Evolutionary conservation across 2,113 vertebrate species (phyloP).

Genomic region (Podiceps cristatus): DNA sequence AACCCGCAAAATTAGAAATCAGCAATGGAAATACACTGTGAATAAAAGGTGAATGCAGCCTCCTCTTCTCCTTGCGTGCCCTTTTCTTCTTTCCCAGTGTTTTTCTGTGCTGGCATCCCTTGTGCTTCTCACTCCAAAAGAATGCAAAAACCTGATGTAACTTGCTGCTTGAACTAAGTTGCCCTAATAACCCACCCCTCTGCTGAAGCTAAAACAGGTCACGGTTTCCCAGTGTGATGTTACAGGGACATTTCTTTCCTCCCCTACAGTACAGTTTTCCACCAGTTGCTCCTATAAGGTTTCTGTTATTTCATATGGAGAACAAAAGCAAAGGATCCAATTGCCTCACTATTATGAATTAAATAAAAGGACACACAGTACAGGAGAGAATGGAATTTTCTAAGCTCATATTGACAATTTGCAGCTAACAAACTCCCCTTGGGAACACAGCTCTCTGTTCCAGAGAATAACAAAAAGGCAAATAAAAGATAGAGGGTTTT

Average conservation of each 20-base stretch:
- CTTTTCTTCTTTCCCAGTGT: not conserved
- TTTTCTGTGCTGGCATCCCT: not conserved
- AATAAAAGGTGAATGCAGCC: not conserved
- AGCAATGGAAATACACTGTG: not conserved
- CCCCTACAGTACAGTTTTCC: not conserved
- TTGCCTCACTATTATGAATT: conserved; percentile 17
- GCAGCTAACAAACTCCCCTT: not conserved
- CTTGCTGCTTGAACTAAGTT: conserved; percentile 11
- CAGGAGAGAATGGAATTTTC: conserved; percentile 6
- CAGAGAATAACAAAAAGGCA: not conserved
- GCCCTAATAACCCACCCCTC: not conserved
- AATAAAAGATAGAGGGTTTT: not conserved
- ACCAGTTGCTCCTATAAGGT: not conserved
- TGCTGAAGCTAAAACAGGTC: conserved; percentile 29
- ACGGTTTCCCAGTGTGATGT: not conserved
- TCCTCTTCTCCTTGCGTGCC: not conserved
- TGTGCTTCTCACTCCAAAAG: conserved; percentile 5
- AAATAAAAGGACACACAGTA: conserved; percentile 28
- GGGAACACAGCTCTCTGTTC: not conserved
- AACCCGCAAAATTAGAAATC: not conserved
- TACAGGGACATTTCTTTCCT: not conserved
- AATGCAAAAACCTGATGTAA: conserved; percentile 43
- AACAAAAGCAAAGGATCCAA: conserved; percentile 46
- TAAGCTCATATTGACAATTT: not conserved
- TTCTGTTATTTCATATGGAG: conserved; percentile 41